Evolutionary conservation across 2,113 vertebrate species (phyloP), one percentile per base, ranked within the genome.

Genomic region (Channa maculata): DNA sequence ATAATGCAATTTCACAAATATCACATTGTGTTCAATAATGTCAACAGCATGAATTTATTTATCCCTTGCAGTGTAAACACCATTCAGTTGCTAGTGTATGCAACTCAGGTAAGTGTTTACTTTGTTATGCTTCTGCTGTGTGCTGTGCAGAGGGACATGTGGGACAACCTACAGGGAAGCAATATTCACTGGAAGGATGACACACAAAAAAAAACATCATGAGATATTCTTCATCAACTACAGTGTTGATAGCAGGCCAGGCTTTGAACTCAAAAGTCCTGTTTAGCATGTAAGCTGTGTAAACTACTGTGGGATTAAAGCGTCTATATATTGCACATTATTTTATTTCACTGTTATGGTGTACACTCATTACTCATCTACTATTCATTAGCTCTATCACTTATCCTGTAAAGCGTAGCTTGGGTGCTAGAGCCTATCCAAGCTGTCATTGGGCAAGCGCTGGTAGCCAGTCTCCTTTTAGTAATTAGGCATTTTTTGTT

Each of bases 111-210:
- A 65, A 58, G 75, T 73, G 80, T 79, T 75, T 64, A 46, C 36
- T 63, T 61, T 53, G 59, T 37, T 52, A 13, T 24, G 33, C 41
- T 3, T 65, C 55, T 46, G 37, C 52, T 6, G 41, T 4, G 13
- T 34, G 62, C 46, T 36, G 59, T 72, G 24, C 57, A 50, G 41
- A 33, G 39, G 15, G 41, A 61, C 55, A 46, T 58, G 59, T 39
- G 41, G 38, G 65, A 66, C 90, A 86, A 67, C 66, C 77, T 88
- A 68, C 73, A 57, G 67, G 7, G 15, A 60, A 68, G 79, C 72
- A 84, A 83, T 91, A 87, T 89, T 87, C 76, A 77, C 85, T 73
- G 55, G 62, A 80, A 75, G 77, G 86, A 88, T 89, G 41, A 46
- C 60, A 39, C 79, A 46, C 60, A 39, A 86, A 73, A 79, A 90